Percentiles rank a stretch among this genome's conserved stretches.
These are phyloP conservation scores for Sminthurides bifidus DNA, from an alignment of 1,140 invertebrate genomes.

Conservation along the genomic window DNA sequence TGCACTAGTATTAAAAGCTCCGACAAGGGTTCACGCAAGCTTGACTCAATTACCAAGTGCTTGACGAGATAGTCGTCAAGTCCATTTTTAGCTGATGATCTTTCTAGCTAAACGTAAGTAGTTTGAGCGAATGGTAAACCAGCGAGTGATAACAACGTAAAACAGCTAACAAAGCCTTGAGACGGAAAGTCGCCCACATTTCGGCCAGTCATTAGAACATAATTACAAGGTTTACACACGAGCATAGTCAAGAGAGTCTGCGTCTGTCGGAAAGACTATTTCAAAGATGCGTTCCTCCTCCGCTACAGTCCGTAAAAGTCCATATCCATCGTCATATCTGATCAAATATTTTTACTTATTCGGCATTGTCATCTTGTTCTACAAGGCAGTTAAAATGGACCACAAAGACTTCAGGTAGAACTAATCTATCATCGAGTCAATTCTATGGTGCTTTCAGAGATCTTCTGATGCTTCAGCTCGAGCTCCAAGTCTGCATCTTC, in stretches of 20 bases:
- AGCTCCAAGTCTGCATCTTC: not conserved
- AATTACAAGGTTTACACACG: slow-evolving; percentile 7
- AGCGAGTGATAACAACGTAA: too few relatives aligned
- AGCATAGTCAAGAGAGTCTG: not conserved
- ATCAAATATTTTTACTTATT: slow-evolving; percentile 2
- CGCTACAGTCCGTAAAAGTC: too few relatives aligned
- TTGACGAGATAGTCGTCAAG: too few relatives aligned
- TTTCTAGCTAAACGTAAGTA: too few relatives aligned
- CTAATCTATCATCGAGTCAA: not conserved
- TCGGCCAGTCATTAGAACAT: slow-evolving; percentile 4
- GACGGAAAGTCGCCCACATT: not conserved
- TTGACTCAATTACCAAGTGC: too few relatives aligned
- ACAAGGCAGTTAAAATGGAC: not conserved
- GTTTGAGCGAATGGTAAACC: too few relatives aligned
- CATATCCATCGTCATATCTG: too few relatives aligned
- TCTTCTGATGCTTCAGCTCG: not conserved
- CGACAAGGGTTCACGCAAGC: too few relatives aligned
- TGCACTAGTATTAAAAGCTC: too few relatives aligned
- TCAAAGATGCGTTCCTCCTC: not conserved
- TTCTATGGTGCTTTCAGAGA: not conserved
- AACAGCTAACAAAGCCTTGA: too few relatives aligned
- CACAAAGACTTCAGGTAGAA: not conserved
- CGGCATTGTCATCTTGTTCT: slow-evolving; percentile 3
- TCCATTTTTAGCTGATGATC: too few relatives aligned
- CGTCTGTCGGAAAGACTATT: not conserved